Evolutionary conservation across 2,888 invertebrate species (phyloP), one percentile per base, ranked within the genome.

Genomic region (Agrochola circellaris): DNA sequence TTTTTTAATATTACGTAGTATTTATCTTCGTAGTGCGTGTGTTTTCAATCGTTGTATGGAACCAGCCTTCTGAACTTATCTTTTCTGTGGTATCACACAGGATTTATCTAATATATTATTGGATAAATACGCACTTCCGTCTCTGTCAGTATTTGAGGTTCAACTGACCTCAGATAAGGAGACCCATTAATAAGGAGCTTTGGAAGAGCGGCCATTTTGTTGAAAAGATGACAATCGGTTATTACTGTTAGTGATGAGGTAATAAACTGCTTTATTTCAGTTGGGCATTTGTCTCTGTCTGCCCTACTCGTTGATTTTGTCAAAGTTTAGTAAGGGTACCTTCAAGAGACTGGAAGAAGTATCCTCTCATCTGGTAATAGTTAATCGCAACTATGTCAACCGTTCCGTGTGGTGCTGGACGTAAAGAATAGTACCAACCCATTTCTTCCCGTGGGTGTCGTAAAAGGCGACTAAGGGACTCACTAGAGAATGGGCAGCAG

Each of bases 31-130:
- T n/a, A 64, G 26, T 68, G 20, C 15, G 20, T 68, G 7, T 0
- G 11, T 69, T 70, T 42, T 15, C 2, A 2, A 11, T 38, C 1
- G 2, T 23, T 34, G 9, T 23, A 51, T 15, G 20, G 0, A 73
- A 0, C 7, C 0, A 0, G 15, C 13, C 48, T 77, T 51, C 79
- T 77, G 77, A 0, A 4, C 0, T 0, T 26, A 23, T 26, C 7
- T 79, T 30, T 9, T 23, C 8, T 17, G 51, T 71, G 77, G 48
- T 34, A 51, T 51, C 26, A 45, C 30, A 56, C 45, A n/a, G 70
- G 73, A 83, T 81, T 81, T 83, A 78, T 83, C 73, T 83, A 79
- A 87, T 85, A 83, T 75, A 83, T 86, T 75, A 83, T 83, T 70
- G 79, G 77, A 83, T 79, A 77, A 65, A 79, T 67, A 75, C 80